Evolutionary conservation across 2,113 vertebrate genomes (phyloP).

Genomic region (Falco punctatus): DNA sequence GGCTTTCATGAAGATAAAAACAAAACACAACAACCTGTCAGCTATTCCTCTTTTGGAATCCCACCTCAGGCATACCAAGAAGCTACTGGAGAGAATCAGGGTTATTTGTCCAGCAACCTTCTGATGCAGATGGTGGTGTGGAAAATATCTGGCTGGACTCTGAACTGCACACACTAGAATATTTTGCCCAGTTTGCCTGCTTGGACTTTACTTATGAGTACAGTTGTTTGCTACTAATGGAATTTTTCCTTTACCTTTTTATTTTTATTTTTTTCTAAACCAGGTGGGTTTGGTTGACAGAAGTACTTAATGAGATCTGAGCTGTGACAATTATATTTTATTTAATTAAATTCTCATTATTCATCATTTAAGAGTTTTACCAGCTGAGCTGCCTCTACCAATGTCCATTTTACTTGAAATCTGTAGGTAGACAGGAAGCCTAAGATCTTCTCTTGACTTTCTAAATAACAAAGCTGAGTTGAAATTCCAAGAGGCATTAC

Average conservation of each 20-base stretch:
- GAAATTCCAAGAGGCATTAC: background rate
- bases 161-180: constrained; percentile 36
- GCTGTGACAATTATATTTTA: background rate
- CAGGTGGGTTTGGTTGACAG: background rate
- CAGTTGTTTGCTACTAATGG: background rate
- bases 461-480: background rate
- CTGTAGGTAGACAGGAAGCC: background rate
- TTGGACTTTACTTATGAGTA: constrained; percentile 19
- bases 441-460: background rate
- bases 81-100: constrained; percentile 55
- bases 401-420: background rate
- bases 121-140: background rate
- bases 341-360: background rate
- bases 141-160: constrained; percentile 49
- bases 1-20: background rate
- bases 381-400: background rate
- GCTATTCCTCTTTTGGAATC: background rate
- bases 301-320: background rate
- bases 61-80: constrained; percentile 38
- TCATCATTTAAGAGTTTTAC: background rate
- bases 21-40: background rate
- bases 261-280: background rate
- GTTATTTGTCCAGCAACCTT: constrained; percentile 33
- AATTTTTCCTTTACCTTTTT: background rate
- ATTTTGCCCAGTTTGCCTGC: background rate